These are phyloP conservation scores for Eulemur rufifrons DNA, from an alignment of 2,113 vertebrate species.

Conservation along the genomic window DNA sequence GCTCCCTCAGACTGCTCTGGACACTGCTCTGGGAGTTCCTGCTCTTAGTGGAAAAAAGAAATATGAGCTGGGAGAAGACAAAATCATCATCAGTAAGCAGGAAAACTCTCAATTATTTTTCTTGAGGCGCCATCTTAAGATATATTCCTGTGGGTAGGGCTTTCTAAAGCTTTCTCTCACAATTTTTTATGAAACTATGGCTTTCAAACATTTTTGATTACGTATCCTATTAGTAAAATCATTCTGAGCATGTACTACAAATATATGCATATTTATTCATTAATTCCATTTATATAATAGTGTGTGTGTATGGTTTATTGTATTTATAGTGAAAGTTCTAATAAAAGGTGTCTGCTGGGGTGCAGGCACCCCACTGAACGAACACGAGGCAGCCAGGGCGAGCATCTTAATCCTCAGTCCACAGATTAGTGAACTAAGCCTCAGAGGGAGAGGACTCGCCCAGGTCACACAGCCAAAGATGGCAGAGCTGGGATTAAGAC, in stretches of 20 bases:
- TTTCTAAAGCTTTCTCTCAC: neutral
- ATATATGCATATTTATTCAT: neutral
- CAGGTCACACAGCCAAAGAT: neutral
- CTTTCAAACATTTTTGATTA: neutral
- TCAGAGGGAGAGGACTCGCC: neutral
- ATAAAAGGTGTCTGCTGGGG: neutral
- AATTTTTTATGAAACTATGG: neutral
- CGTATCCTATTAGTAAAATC: neutral
- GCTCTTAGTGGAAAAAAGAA: neutral
- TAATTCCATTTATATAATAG: neutral
- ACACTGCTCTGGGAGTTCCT: neutral
- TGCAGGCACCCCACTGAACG: neutral
- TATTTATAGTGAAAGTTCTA: neutral
- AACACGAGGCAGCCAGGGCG: neutral
- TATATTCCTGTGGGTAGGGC: neutral
- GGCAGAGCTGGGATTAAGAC: neutral
- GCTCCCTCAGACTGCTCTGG: neutral
- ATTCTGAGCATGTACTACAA: neutral
- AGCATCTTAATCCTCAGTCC: neutral
- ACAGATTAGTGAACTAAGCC: neutral
- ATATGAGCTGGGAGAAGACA: neutral
- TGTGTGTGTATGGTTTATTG: neutral
- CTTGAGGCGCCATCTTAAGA: neutral
- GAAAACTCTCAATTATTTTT: neutral
- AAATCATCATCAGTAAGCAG: neutral